Percentiles rank a stretch among this genome's conserved stretches.
Evolutionary conservation across 2,797 vertebrate species (phyloP).

Genomic region (Liparis tanakae): DNA sequence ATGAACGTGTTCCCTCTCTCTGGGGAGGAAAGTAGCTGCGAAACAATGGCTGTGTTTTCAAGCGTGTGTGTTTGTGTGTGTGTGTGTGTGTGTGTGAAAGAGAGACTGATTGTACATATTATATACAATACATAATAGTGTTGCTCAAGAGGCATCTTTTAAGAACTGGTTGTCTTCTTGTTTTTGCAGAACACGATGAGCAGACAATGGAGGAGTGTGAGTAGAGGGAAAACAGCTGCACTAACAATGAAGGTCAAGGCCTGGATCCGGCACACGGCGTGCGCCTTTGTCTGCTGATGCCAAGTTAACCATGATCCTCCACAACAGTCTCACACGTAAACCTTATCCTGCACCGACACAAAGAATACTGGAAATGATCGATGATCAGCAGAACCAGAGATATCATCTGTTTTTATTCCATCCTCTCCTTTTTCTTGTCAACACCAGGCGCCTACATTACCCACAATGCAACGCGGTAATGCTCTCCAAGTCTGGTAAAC

Average conservation of each 20-base stretch:
- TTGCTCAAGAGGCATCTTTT: constrained; percentile 4
- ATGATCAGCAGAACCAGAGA: background rate
- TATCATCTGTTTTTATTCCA: background rate
- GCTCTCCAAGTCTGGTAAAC: background rate
- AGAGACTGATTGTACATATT: constrained; percentile 17
- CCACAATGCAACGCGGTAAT: constrained; percentile 1
- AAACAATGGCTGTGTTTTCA: constrained; percentile 49
- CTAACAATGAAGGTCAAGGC: constrained; percentile 55
- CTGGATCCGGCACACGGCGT: constrained; percentile 12
- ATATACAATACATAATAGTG: constrained; percentile 9
- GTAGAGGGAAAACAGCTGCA: constrained; percentile 1
- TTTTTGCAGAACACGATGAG: background rate
- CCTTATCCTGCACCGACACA: constrained; percentile 1
- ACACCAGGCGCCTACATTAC: background rate
- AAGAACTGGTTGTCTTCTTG: background rate
- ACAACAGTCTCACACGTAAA: constrained; percentile 7
- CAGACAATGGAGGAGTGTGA: background rate
- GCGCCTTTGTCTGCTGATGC: constrained; percentile 15
- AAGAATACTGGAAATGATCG: background rate
- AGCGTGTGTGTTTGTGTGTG: constrained; percentile 5
- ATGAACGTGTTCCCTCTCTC: constrained; percentile 55
- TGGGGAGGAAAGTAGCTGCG: constrained; percentile 39
- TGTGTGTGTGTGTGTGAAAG: constrained; percentile 12
- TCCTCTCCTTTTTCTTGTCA: background rate
- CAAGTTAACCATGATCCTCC: constrained; percentile 41